Conservation (phyloP, 2,888 invertebrate genomes). For the Biston betularia region DNA sequence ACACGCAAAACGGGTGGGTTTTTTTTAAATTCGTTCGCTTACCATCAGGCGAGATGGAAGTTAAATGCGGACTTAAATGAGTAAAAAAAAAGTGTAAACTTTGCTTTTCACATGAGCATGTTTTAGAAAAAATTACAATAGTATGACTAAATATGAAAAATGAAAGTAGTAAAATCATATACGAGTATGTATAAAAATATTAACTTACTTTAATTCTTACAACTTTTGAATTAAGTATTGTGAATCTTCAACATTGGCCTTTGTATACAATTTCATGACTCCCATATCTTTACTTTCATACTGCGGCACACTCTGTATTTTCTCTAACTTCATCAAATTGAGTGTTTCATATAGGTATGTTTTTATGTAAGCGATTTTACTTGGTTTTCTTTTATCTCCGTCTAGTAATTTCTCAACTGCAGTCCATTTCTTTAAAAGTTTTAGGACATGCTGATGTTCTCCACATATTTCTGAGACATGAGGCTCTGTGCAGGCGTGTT, state of each 20-base stretch:
- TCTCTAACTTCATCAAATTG: conserved; percentile 58
- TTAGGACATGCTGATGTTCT: conserved; percentile 58
- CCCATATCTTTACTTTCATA: conserved; percentile 49
- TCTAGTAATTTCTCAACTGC: conserved; percentile 27
- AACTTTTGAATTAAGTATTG: conserved; percentile 16
- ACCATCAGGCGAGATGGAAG: no score
- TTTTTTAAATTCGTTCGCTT: no score
- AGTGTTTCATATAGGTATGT: conserved; percentile 48
- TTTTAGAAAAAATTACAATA: no score
- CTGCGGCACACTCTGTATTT: conserved; percentile 62
- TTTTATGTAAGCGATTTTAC: conserved; percentile 47
- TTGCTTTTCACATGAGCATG: no score
- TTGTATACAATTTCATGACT: conserved; percentile 57
- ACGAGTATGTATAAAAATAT: no score
- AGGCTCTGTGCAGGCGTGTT: conserved; percentile 55
- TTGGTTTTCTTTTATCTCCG: conserved; percentile 28
- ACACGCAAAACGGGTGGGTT: no score
- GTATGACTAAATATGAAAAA: no score
- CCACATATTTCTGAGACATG: conserved; percentile 54
- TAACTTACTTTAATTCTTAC: not conserved
- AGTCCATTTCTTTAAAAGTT: conserved; percentile 55
- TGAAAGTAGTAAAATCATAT: no score
- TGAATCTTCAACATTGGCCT: conserved; percentile 47
- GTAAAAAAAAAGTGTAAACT: no score
- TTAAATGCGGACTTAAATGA: no score